Base-by-base conservation (phyloP, 1,140 invertebrate species). In the Eupeodes corollae region DNA sequence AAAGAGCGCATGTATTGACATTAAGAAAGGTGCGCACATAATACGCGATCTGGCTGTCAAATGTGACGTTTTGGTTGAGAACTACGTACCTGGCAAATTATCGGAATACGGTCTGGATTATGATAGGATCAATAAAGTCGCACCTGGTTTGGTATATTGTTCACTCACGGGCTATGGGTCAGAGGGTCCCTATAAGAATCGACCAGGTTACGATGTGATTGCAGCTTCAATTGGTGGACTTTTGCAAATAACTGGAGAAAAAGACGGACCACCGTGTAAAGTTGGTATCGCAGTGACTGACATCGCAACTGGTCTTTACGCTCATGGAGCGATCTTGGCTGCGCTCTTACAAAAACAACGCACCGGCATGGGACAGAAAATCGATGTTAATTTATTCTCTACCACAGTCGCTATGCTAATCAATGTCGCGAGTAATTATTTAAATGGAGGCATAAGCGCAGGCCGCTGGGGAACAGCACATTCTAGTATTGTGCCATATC, bases 171-270 rank as follows among this genome's bases (percentile, higher is more conserved):
- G 93, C 1, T 98, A 87, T 70, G 95, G 95, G 0, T 74, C 79
- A 1, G 72, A 75, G 40, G 94, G 94, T 2, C 91, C 91, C 0
- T 97, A 96, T 72, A 70, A 73, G 3, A 74, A 79, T 42, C 80
- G 84, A 57, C 86, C 91, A 16, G 94, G 94, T 45, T 98, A 96
- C 72, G 94, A 98, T 74, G 88, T 96, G 1, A 93, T 98, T 52
- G 91, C 91, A 12, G 83, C 91, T 9, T 94, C 91, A 0, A 74
- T 93, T 46, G 93, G 91, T 12, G 94, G 94, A 2, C 70, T 98
- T 0, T 56, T 98, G 38, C 79, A 91, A 59, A 86, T 92, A 15
- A 98, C 94, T 0, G 95, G 95, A 1, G 78, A 84, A 15, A 72
- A 77, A 58, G 70, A 84, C 61, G 89, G 89, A 6, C 80, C 83